Percentiles rank a stretch among this genome's conserved stretches.
Evolutionary conservation across 2,797 vertebrate genomes (phyloP).

Genomic region (Sebastolobus alascanus): DNA sequence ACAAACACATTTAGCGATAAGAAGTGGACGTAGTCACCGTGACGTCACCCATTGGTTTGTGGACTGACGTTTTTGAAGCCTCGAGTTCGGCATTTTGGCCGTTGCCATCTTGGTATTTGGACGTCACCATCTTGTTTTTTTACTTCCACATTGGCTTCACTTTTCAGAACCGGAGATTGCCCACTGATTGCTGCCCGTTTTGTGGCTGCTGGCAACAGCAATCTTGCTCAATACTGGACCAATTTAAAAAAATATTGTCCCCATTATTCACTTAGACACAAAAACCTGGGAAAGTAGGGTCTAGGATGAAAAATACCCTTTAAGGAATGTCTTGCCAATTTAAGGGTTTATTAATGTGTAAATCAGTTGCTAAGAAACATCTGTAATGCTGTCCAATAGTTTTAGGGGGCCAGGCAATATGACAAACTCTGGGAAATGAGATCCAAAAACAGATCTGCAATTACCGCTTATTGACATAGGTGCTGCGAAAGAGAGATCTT

Average conservation of each 20-base stretch:
- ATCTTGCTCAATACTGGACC: neutral
- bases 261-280: neutral
- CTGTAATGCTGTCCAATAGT: neutral
- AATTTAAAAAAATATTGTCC: neutral
- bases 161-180: too few relatives aligned
- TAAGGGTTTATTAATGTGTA: neutral
- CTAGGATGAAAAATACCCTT: neutral
- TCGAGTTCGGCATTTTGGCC: too few relatives aligned
- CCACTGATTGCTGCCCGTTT: too few relatives aligned
- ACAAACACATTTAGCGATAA: too few relatives aligned
- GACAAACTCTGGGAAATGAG: neutral
- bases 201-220: too few relatives aligned
- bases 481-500: neutral
- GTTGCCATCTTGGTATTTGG: too few relatives aligned
- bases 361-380: neutral
- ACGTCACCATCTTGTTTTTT: too few relatives aligned
- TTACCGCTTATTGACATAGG: too few relatives aligned
- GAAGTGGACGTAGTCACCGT: too few relatives aligned
- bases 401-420: neutral
- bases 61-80: too few relatives aligned
- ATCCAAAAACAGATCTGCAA: neutral
- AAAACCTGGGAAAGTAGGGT: neutral
- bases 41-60: too few relatives aligned
- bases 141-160: too few relatives aligned
- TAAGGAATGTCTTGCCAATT: neutral